Base-by-base conservation (phyloP, 2,797 vertebrate genomes). In the Hydrophis major region DNA sequence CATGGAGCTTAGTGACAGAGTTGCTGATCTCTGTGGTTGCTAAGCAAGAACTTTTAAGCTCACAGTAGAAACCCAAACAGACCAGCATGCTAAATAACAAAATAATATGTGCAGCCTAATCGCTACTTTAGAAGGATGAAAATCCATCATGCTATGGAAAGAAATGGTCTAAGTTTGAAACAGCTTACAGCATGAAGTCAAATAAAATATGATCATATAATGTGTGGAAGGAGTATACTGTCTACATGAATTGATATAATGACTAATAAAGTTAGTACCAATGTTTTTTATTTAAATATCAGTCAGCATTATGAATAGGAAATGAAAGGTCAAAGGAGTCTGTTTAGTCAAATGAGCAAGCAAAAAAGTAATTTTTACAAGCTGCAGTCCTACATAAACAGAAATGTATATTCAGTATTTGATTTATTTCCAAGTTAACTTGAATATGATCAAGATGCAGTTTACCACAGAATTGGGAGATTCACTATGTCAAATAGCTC, bases 311-410 rank as follows among this genome's bases (percentile, higher is more conserved):
- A 94, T 66, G 91, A 94, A 25, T 3, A 94, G 27, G 27, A 20
- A 90, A 4, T 63, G 53, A 92, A 95, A 94, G 92, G 53, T 83
- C 59, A 32, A 95, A 94, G 53, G 20, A 37, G 28, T 69, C 90
- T 94, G 88, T 86, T 20, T 59, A 7, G 28, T 88, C 92, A 57
- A 88, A 91, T 6, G 28, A 63, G 57, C n/a, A 86, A 91, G 28
- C 42, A 42, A 86, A 27, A 47, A 10, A 50, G 16, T 3, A 47
- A 55, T 25, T 53, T n/a, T 56, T 61, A 92, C 25, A 61, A 50
- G 25, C 32, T 92, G n/a, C 47, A 87, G 32, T 37, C 59, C 83
- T 55, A 91, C 53, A 50, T 20, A 90, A 78, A 11, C 55, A 55
- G 37, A 59, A 56, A 14, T 83, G 32, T 27, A 12, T n/a, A 18